These are phyloP conservation scores for Tetramorium simillimum DNA, from an alignment of 1,140 invertebrate species.

Conservation along the genomic window DNA sequence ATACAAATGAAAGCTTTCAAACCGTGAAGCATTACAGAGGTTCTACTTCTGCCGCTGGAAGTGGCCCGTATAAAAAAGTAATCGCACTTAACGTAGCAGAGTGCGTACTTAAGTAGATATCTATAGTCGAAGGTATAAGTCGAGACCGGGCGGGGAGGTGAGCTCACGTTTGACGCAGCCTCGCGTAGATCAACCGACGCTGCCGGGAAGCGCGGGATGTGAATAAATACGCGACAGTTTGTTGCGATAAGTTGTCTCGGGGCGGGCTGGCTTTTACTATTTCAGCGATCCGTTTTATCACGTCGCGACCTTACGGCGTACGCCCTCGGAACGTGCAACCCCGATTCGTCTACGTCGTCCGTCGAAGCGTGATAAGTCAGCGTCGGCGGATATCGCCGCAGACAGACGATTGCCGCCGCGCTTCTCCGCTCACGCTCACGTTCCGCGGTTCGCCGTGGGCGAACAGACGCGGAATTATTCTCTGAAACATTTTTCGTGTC, in stretches of 20 bases:
- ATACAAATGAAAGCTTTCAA: background rate
- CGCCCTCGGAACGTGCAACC: conserved; percentile 8
- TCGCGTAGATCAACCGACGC: conserved; percentile 12
- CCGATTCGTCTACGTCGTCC: conserved; percentile 62
- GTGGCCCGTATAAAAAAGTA: conserved; percentile 19
- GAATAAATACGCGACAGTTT: conserved; percentile 53
- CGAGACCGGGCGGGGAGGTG: background rate
- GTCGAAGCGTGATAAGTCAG: conserved; percentile 65
- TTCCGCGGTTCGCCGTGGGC: conserved; percentile 17
- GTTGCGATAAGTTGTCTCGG: conserved; percentile 38
- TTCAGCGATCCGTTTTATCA: conserved; percentile 62
- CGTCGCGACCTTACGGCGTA: conserved; percentile 24
- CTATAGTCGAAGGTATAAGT: background rate
- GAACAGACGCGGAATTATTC: conserved; percentile 42
- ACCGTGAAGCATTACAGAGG: background rate
- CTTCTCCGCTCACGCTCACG: conserved; percentile 11
- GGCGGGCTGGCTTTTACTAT: conserved; percentile 45
- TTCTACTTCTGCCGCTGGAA: background rate
- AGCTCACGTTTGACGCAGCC: background rate
- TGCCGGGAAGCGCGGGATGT: background rate
- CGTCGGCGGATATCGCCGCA: conserved; percentile 63
- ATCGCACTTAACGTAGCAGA: background rate
- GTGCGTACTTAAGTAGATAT: background rate
- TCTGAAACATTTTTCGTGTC: conserved; percentile 31
- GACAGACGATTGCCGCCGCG: conserved; percentile 47